Evolutionary conservation across 2,797 vertebrate species (phyloP), one percentile per base, ranked within the genome.

Genomic region (Manis crassicaudata): DNA sequence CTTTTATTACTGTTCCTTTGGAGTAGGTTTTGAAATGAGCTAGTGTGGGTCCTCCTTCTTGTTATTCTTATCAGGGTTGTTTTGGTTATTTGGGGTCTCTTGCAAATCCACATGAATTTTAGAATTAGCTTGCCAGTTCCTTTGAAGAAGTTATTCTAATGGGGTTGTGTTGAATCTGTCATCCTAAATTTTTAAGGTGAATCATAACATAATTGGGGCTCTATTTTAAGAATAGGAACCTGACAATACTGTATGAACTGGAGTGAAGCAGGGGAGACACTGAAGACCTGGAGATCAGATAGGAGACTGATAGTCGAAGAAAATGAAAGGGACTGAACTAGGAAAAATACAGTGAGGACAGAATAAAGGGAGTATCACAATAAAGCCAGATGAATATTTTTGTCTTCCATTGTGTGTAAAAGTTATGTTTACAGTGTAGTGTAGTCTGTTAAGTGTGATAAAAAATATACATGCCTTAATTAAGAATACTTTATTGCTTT

Each of bases 121-220:
- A 81, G 54, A 72, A 83, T 90, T 46, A 76, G n/a, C 27, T 54
- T 87, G 40, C 80, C 46, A 82, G 37, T 83, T 93, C 94, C 12
- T 75, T 32, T 9, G 73, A 40, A 75, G 37, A 56, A 18, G 5
- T 88, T 40, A 92, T 96, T 89, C 56, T 92, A 25, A 76, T 62
- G 79, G 70, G 37, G 77, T 60, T 94, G 29, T 50, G 32, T 63
- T 90, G 80, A 96, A 37, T 95, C 43, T 93, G 35, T 93, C 80
- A 52, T 80, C 35, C 37, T 35, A 92, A 84, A 63, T 37, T 89
- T 85, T 82, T 85, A 75, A 72, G 50, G 13, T 73, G 40, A 46
- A 68, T 1, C 58, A 1, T 81, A 84, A 70, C 29, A 65, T 77
- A 67, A 62, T 76, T 21, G 75, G 32, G 21, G 46, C n/a, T 43